Evolutionary conservation across 2,888 invertebrate species (phyloP), one percentile per base, ranked within the genome.

Genomic region (Zhengitettix transpicula): DNA sequence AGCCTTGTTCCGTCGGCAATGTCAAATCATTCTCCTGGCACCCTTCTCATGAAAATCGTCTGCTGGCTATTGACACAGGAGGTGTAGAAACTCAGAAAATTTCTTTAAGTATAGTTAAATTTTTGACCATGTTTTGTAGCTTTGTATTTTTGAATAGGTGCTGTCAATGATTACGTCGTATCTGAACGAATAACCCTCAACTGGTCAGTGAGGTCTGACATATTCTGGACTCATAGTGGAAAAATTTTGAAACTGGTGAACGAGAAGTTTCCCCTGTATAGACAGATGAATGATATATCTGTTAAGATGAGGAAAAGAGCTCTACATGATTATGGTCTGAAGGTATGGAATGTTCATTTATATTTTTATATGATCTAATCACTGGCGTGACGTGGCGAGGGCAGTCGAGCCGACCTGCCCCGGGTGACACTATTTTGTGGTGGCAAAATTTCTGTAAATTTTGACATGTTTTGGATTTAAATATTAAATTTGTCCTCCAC

Each of bases 11-110:
- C 42, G 42, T 58, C 40, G 52, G 56, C 44, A 63, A 61, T 53
- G 73, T 92, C 14, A 81, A 85, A 11, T 85, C 90, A 62, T 88
- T 91, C 72, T 83, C 87, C 44, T 96, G 96, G 92, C 95, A 96
- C 74, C 87, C 88, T 1, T 77, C 77, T 8, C 84, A 90, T 68
- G 87, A 86, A 71, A 89, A 89, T 68, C 75, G 89, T 42, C 75
- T 92, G 65, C 74, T 92, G 58, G 82, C 85, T 0, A 81, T 86
- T 56, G 75, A 80, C n/a, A 69, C 77, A 1, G 75, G 77, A 55
- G 81, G 81, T 79, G 67, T 60, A 11, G n/a, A 40, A 16, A 52
- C 52, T 47, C n/a, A 55, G 47, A 16, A 58, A 56, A 62, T 28
- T 2, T 28, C 28, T 17, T 15, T 51, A 1, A 51, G 16, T 51